phyloP scores from a whole-genome alignment of 2,113 vertebrate species.

The Theristicus caerulescens region DNA sequence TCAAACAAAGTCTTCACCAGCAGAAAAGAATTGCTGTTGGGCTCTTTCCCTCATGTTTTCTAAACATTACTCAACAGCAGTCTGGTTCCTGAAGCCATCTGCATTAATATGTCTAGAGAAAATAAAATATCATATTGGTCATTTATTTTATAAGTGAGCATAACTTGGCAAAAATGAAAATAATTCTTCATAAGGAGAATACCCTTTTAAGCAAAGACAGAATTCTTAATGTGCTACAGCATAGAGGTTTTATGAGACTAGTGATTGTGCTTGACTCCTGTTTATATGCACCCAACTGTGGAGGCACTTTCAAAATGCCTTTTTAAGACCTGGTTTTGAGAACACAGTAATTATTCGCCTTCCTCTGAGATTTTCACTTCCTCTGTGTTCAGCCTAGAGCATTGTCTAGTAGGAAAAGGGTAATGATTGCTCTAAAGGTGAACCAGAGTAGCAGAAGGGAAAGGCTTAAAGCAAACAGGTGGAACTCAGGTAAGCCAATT shows the following conservation, averaged over 20 bases:
- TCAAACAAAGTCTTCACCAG: neutral
- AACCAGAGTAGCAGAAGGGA: neutral
- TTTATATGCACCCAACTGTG: neutral
- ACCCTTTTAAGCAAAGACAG: neutral
- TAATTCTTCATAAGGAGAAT: neutral
- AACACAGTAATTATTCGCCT: neutral
- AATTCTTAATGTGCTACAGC: neutral
- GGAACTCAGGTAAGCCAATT: neutral
- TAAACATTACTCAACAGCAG: neutral
- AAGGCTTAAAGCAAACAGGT: neutral
- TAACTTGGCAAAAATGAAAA: neutral
- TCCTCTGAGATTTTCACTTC: neutral
- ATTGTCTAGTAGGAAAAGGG: neutral
- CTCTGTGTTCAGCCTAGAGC: neutral
- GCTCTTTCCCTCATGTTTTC: conserved; percentile 7
- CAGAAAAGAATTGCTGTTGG: neutral
- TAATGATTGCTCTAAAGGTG: neutral
- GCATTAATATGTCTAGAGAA: neutral
- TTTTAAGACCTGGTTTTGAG: neutral
- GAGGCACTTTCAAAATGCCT: neutral
- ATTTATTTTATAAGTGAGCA: conserved; percentile 1
- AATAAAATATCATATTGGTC: neutral
- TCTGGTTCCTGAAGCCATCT: neutral
- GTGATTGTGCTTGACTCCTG: neutral
- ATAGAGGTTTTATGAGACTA: neutral